Conservation (phyloP, 1,140 invertebrate genomes). For the Zophobas atratus region DNA sequence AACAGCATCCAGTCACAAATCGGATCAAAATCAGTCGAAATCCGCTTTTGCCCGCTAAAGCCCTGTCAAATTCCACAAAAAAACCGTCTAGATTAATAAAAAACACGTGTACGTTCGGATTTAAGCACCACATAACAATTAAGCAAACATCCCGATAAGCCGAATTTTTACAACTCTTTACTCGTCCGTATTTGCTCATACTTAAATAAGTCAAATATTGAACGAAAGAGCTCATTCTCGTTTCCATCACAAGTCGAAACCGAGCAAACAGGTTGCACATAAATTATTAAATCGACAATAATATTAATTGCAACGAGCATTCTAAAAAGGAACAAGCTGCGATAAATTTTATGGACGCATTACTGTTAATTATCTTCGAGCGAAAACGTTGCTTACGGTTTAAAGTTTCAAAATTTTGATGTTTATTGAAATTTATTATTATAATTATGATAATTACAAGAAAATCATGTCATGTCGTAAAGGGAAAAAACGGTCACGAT, state of each 20-base stretch:
- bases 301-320: slow-evolving; percentile 17
- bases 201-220: slow-evolving; percentile 20
- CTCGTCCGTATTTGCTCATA: slow-evolving; percentile 11
- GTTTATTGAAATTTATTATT: slow-evolving; percentile 42
- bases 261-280: neutral
- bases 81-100: neutral
- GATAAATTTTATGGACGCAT: slow-evolving; percentile 38
- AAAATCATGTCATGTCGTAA: slow-evolving; percentile 33
- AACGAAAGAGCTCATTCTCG: slow-evolving; percentile 4
- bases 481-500: slow-evolving; percentile 33
- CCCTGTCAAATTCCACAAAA: neutral
- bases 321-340: slow-evolving; percentile 8
- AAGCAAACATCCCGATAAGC: slow-evolving; percentile 23
- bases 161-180: slow-evolving; percentile 23
- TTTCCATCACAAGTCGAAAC: neutral
- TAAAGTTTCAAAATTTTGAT: slow-evolving; percentile 23
- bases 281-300: slow-evolving; percentile 27
- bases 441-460: slow-evolving; percentile 37
- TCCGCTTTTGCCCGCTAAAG: slow-evolving; percentile 2
- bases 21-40: slow-evolving; percentile 33
- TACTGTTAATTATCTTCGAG: slow-evolving; percentile 30
- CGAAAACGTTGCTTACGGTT: neutral
- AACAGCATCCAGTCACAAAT: slow-evolving; percentile 10
- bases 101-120: slow-evolving; percentile 21
- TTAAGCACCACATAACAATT: slow-evolving; percentile 28